Conservation (phyloP, 2,113 vertebrate species). For the Amphilophus citrinellus region DNA sequence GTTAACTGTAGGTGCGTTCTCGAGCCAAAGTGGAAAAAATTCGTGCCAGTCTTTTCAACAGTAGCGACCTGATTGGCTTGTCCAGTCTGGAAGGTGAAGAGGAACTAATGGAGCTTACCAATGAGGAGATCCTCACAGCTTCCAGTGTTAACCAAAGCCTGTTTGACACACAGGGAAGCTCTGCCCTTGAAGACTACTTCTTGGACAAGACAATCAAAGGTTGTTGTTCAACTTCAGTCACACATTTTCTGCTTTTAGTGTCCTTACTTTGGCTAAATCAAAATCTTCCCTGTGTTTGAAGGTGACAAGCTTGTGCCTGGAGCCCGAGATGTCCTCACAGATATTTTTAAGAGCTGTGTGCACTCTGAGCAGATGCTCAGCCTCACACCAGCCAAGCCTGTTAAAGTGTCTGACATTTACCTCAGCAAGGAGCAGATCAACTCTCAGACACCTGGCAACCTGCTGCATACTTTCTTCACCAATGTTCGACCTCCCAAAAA, state of each 20-base stretch:
- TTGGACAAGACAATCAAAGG: conserved; percentile 94
- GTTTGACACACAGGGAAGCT: conserved; percentile 97
- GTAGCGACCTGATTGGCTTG: conserved; percentile 95
- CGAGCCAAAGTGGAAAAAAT: conserved; percentile 98
- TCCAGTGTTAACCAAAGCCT: conserved; percentile 98
- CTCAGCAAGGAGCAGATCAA: conserved; percentile 99
- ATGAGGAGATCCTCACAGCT: conserved; percentile 96
- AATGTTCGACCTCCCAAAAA: conserved; percentile 95
- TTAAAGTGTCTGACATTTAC: conserved; percentile 95
- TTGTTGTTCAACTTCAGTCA: conserved; percentile 56
- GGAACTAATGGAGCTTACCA: conserved; percentile 97
- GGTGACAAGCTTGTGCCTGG: conserved; percentile 93
- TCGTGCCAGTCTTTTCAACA: conserved; percentile 96
- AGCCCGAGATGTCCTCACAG: conserved; percentile 92
- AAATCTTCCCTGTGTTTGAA: conserved; percentile 57
- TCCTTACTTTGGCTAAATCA: background rate
- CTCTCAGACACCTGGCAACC: conserved; percentile 93
- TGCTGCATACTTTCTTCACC: conserved; percentile 95
- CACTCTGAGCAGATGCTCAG: conserved; percentile 95
- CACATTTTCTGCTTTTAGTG: background rate
- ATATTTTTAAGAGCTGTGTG: conserved; percentile 96
- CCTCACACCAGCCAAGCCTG: conserved; percentile 90
- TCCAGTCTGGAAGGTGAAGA: conserved; percentile 97
- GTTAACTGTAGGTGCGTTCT: conserved; percentile 87
- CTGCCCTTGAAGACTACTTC: conserved; percentile 96